Conservation (phyloP, 2,888 invertebrate species). For the Megaustenia siamemsis region DNA sequence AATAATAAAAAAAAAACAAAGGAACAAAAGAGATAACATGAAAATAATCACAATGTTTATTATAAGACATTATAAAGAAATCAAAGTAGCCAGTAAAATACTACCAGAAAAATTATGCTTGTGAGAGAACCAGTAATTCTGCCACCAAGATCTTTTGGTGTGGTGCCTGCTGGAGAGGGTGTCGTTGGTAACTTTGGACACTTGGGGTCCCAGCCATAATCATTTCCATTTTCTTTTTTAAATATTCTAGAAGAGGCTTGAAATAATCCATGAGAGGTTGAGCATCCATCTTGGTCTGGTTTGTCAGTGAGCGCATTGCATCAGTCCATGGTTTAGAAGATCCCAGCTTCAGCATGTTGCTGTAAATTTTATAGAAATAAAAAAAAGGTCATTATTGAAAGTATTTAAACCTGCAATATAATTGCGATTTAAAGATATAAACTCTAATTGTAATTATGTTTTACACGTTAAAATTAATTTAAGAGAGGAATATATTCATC, state of each 20-base stretch:
- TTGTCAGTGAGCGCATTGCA: conserved; percentile 89
- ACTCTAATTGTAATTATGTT: too few relatives aligned
- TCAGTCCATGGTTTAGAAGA: conserved; percentile 84
- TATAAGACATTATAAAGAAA: not conserved
- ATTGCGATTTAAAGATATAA: too few relatives aligned
- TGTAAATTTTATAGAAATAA: too few relatives aligned
- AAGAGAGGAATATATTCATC: too few relatives aligned
- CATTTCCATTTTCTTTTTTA: conserved; percentile 82
- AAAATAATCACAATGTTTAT: not conserved
- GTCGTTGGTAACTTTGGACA: conserved; percentile 30
- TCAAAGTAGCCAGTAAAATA: not conserved
- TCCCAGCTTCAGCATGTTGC: conserved; percentile 81
- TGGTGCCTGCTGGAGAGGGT: too few relatives aligned
- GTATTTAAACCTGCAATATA: too few relatives aligned
- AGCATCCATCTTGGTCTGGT: conserved; percentile 86
- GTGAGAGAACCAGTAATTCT: not conserved
- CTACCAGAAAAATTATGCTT: not conserved
- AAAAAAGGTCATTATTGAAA: too few relatives aligned
- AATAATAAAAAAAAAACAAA: too few relatives aligned
- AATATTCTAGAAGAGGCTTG: conserved; percentile 88
- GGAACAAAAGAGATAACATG: too few relatives aligned
- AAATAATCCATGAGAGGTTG: conserved; percentile 90
- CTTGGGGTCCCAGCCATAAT: conserved; percentile 46
- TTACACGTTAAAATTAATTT: too few relatives aligned
- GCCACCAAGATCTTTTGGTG: conserved; percentile 61